phyloP scores from a whole-genome alignment of 2,888 invertebrate species.

The Ephialtes manifestator region DNA sequence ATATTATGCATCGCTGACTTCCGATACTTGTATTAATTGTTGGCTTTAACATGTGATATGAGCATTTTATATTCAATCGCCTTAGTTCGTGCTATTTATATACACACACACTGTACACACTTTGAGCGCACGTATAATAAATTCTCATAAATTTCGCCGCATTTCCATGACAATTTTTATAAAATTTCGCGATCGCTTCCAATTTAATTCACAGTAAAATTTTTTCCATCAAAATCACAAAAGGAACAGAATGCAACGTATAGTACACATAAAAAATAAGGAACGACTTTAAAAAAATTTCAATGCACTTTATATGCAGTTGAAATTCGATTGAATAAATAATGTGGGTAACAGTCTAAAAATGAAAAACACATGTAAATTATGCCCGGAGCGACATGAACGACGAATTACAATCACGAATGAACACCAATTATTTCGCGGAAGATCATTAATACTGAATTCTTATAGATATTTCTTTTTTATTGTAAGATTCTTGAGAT shows the following conservation, averaged over 20 bases:
- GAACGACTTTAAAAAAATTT: slow-evolving; percentile 4
- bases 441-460: slow-evolving; percentile 69
- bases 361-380: slow-evolving; percentile 20
- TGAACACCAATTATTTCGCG: slow-evolving; percentile 45
- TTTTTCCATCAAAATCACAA: slow-evolving; percentile 6
- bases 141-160: not conserved
- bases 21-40: slow-evolving; percentile 14
- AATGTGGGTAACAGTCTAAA: slow-evolving; percentile 46
- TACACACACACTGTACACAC: slow-evolving; percentile 9
- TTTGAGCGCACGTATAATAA: slow-evolving; percentile 2
- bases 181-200: slow-evolving; percentile 31
- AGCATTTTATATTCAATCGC: slow-evolving; percentile 31
- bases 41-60: slow-evolving; percentile 28
- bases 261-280: slow-evolving; percentile 5
- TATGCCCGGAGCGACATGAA: slow-evolving; percentile 6
- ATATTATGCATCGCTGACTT: slow-evolving; percentile 13
- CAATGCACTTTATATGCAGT: slow-evolving; percentile 31
- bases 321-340: slow-evolving; percentile 8
- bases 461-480: slow-evolving; percentile 32
- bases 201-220: slow-evolving; percentile 31
- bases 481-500: slow-evolving; percentile 50
- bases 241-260: slow-evolving; percentile 15
- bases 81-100: not conserved
- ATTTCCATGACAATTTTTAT: slow-evolving; percentile 22
- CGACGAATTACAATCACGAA: slow-evolving; percentile 41